These are phyloP conservation scores for Acanthisitta chloris DNA, from an alignment of 2,113 vertebrate species.

Conservation along the genomic window DNA sequence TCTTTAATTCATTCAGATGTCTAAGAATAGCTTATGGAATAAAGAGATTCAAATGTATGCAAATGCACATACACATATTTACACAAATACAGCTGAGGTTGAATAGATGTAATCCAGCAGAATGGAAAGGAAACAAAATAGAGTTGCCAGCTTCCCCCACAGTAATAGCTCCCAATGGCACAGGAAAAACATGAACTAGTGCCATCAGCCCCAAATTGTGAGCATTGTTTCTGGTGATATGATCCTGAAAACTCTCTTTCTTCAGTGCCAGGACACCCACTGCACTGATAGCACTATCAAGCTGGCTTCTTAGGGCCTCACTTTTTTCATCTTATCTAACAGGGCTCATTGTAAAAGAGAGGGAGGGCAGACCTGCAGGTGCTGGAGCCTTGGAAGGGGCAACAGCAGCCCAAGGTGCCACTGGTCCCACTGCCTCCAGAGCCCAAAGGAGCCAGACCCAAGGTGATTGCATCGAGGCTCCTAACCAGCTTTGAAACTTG, in stretches of 20 bases:
- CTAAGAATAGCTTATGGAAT: background rate
- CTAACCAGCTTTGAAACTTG: background rate
- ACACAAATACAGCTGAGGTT: slow-evolving; percentile 9
- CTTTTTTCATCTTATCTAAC: background rate
- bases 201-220: background rate
- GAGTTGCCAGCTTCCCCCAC: background rate
- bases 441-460: background rate
- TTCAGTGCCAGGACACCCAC: background rate
- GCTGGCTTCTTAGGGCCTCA: background rate
- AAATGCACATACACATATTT: slow-evolving; percentile 10
- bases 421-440: background rate
- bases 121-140: background rate
- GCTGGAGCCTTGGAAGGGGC: background rate
- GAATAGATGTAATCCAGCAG: background rate
- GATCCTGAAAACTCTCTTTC: background rate
- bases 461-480: background rate
- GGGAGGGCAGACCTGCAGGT: background rate
- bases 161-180: background rate
- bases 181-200: background rate
- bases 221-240: background rate
- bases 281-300: background rate
- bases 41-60: slow-evolving; percentile 37
- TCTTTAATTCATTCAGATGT: background rate
- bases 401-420: background rate
- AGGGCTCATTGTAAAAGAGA: background rate